A percentile compares a stretch with the other conserved stretches of the same genome.
These are phyloP conservation scores for Oxyteleia sp. DNA, from an alignment of 2,888 invertebrate genomes.

Conservation along the genomic window DNA sequence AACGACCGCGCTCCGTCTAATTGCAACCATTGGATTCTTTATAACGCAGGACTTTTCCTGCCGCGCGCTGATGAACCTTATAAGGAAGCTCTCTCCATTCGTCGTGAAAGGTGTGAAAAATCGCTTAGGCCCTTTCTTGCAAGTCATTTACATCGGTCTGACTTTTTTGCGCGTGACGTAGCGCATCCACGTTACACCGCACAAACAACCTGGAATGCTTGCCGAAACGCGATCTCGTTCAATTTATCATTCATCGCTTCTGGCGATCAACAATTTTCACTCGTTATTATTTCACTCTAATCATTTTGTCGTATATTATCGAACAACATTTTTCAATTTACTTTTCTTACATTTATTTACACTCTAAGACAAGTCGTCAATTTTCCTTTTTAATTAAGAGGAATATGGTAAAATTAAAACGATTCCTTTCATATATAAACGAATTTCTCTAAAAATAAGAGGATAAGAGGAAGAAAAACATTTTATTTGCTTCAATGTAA, in stretches of 20 bases:
- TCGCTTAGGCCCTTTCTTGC: constrained; percentile 39
- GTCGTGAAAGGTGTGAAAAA: constrained; percentile 62
- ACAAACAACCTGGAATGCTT: not conserved
- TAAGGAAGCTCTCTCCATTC: constrained; percentile 35
- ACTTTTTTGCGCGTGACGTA: constrained; percentile 20
- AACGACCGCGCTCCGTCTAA: constrained; percentile 56
- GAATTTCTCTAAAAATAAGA: no score
- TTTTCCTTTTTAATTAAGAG: no score
- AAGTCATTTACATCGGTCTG: constrained; percentile 41
- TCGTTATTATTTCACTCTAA: no score
- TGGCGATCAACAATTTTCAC: not conserved
- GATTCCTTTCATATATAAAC: no score
- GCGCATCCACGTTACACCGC: not conserved
- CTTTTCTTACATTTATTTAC: no score
- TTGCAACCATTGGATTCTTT: constrained; percentile 59
- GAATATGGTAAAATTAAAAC: no score
- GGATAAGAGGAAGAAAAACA: no score
- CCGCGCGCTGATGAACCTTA: constrained; percentile 34
- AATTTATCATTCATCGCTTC: constrained; percentile 12
- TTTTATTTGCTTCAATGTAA: no score
- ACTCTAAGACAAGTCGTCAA: no score
- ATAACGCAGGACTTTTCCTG: constrained; percentile 51
- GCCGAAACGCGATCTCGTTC: constrained; percentile 29
- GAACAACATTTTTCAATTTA: no score
- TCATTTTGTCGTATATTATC: no score